phyloP scores from a whole-genome alignment of 1,140 invertebrate species.

The Scaptodrosophila lebanonensis region DNA sequence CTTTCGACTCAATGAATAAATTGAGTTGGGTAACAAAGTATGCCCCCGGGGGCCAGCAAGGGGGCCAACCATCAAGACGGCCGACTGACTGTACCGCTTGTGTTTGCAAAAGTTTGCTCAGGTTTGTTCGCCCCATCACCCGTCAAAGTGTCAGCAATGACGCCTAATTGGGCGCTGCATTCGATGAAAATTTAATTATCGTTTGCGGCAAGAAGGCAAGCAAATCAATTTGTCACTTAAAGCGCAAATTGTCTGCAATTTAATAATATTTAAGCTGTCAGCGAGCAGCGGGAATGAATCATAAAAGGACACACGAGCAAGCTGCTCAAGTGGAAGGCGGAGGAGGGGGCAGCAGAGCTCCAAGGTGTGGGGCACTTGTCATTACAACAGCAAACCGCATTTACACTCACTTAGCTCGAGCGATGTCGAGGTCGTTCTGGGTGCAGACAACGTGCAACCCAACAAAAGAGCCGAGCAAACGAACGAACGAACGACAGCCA shows the following conservation, averaged over 20 bases:
- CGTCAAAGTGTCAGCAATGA: conserved; percentile 47
- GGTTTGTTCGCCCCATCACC: conserved; percentile 24
- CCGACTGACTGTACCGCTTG: conserved; percentile 30
- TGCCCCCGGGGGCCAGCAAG: conserved; percentile 10
- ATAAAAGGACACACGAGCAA: conserved; percentile 1
- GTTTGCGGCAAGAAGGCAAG: conserved; percentile 12
- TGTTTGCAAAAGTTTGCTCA: conserved; percentile 51
- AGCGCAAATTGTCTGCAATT: conserved; percentile 66
- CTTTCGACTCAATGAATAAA: conserved; percentile 39
- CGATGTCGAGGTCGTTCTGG: conserved; percentile 31
- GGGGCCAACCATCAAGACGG: conserved; percentile 23
- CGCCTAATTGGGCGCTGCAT: conserved; percentile 34
- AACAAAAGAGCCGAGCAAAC: conserved; percentile 9
- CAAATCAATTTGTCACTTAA: conserved; percentile 61
- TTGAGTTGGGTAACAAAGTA: conserved; percentile 44
- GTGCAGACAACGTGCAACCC: not conserved
- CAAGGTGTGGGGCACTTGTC: not conserved
- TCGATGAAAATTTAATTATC: conserved; percentile 53
- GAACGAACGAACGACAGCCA: too few species aligned
- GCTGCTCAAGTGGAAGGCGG: not conserved
- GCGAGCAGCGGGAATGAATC: conserved; percentile 36
- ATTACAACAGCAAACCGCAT: conserved; percentile 43
- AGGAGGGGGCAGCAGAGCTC: not conserved
- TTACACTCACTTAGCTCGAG: conserved; percentile 69
- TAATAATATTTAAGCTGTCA: conserved; percentile 68